Evolutionary conservation across 2,797 vertebrate species (phyloP).

Genomic region (Somateria mollissima): DNA sequence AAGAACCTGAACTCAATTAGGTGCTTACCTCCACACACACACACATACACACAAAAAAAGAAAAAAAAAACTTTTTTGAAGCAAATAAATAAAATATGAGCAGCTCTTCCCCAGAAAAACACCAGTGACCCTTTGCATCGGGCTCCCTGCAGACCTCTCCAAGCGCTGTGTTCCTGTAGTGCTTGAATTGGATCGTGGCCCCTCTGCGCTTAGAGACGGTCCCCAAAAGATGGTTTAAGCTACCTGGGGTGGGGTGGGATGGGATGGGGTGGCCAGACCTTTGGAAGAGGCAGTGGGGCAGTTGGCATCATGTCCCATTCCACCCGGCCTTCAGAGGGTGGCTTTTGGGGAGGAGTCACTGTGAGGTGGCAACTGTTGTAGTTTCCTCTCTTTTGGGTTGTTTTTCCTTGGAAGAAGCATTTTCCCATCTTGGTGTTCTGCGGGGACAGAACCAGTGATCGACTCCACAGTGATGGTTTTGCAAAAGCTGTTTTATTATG

Average conservation of each 20-base stretch:
- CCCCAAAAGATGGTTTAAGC: neutral
- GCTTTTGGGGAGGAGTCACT: accelerated
- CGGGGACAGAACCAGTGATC: neutral
- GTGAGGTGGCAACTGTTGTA: neutral
- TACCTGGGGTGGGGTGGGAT: neutral
- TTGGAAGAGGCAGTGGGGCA: neutral
- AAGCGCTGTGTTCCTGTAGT: accelerated
- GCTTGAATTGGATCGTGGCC: neutral
- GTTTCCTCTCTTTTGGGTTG: neutral
- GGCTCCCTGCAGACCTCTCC: neutral
- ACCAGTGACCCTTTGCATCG: neutral
- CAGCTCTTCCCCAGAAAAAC: neutral
- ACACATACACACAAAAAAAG: neutral
- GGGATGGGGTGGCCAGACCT: neutral
- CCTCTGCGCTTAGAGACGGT: accelerated
- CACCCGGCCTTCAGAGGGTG: neutral
- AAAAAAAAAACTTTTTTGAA: neutral
- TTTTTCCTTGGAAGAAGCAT: neutral
- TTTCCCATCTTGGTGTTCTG: neutral
- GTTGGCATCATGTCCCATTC: neutral
- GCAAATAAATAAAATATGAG: slow-evolving; percentile 26
- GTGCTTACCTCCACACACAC: slow-evolving; percentile 39
- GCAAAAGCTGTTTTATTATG: neutral
- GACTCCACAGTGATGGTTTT: neutral
- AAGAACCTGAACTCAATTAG: slow-evolving; percentile 51